phyloP scores from a whole-genome alignment of 1,140 invertebrate genomes.

The Teleogryllus occipitalis region DNA sequence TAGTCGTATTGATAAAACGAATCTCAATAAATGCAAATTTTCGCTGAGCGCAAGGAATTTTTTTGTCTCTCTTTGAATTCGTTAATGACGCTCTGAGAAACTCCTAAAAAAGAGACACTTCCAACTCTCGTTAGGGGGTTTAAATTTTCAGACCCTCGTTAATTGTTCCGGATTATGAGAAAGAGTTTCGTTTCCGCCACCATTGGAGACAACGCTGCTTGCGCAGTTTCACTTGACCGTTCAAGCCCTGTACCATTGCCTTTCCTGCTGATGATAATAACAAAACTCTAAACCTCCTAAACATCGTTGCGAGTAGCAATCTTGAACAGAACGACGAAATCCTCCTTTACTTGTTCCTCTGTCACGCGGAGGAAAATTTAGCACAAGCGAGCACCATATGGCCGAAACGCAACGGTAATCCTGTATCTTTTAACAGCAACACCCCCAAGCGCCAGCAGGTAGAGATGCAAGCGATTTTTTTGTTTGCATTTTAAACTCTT shows the following conservation, averaged over 20 bases:
- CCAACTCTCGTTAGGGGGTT: not conserved
- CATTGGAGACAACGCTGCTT: not conserved
- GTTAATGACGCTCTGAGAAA: not conserved
- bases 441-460: not conserved
- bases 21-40: too few relatives aligned
- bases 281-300: too few relatives aligned
- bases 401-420: not conserved
- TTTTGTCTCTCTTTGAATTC: not conserved
- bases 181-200: not conserved
- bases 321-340: too few relatives aligned
- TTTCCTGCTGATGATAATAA: too few relatives aligned
- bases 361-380: too few relatives aligned
- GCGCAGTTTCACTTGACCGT: not conserved
- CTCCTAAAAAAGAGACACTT: not conserved
- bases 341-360: too few relatives aligned
- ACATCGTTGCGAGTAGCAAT: too few relatives aligned
- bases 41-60: too few relatives aligned
- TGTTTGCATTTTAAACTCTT: not conserved
- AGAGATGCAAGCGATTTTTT: not conserved
- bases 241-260: not conserved
- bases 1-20: too few relatives aligned
- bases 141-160: constrained; percentile 2
- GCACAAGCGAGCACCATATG: too few relatives aligned
- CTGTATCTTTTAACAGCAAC: not conserved
- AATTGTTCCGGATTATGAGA: not conserved